phyloP scores from a whole-genome alignment of 2,888 invertebrate species.

The Apeira syringaria region DNA sequence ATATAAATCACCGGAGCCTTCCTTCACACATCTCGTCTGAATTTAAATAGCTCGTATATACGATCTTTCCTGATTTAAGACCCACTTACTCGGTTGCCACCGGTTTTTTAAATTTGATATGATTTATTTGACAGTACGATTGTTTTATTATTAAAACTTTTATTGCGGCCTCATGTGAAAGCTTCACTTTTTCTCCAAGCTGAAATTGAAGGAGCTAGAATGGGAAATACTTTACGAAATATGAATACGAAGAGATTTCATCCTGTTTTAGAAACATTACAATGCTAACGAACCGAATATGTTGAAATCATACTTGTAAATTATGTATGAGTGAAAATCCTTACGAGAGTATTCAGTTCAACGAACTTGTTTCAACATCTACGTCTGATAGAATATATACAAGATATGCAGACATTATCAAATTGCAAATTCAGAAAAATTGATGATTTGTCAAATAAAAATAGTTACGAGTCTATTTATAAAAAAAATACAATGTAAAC shows the following conservation, averaged over 20 bases:
- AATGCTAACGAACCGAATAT: slow-evolving; percentile 17
- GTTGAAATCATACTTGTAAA: slow-evolving; percentile 19
- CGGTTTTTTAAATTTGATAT: slow-evolving; percentile 46
- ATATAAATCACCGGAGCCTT: slow-evolving; percentile 71
- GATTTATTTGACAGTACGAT: too few relatives aligned
- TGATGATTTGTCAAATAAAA: too few relatives aligned
- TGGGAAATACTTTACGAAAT: not conserved
- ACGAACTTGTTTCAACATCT: too few relatives aligned
- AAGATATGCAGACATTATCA: too few relatives aligned
- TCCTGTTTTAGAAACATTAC: slow-evolving; percentile 11
- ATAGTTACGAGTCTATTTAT: too few relatives aligned
- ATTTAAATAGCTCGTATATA: slow-evolving; percentile 73
- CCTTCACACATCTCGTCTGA: slow-evolving; percentile 71
- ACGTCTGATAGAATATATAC: too few relatives aligned
- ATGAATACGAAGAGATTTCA: slow-evolving; percentile 12
- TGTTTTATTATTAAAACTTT: slow-evolving; percentile 32
- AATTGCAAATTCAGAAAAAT: too few relatives aligned
- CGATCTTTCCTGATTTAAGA: slow-evolving; percentile 67
- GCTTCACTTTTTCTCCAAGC: slow-evolving; percentile 6
- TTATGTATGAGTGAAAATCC: slow-evolving; percentile 3
- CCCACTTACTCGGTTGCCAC: slow-evolving; percentile 48
- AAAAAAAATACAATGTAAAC: too few relatives aligned
- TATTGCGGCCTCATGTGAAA: slow-evolving; percentile 25
- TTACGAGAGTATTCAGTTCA: slow-evolving; percentile 2
- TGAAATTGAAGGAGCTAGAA: slow-evolving; percentile 7